Evolutionary conservation across 1,140 invertebrate genomes (phyloP), one percentile per base, ranked within the genome.

Genomic region (Samia ricini): DNA sequence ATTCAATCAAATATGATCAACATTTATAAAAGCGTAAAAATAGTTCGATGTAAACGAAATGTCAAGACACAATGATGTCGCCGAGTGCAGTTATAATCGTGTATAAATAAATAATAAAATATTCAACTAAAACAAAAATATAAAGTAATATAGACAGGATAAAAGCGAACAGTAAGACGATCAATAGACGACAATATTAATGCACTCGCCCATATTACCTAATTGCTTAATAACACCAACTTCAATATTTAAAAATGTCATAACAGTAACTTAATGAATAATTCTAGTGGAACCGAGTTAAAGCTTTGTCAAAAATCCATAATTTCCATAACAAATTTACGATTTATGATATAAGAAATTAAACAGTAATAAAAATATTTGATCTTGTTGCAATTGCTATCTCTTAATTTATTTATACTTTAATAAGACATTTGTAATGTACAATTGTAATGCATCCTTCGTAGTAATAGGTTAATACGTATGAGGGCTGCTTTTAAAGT

Each of bases 21-120:
- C 63, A 48, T 49, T 18, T 24, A 48, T 71, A 69, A 60, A n/a
- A 65, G 61, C 65, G 67, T 60, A 64, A 36, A 56, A 64, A 50
- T 65, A 69, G 60, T 88, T 81, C 78, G 77, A 85, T 84, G 79
- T 79, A 79, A n/a, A 71, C 77, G 66, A 72, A 70, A 74, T 12
- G 64, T 76, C 72, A 79, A 72, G 63, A 62, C 73, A 79, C 64
- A 77, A 5, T 42, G 15, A 42, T 42, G 33, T 42, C 33, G 33
- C 33, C 22, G 64, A 79, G 77, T 76, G 66, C 67, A 77, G 68
- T 75, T 75, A 77, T 73, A 75, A 68, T 78, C 62, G 58, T 80
- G 71, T 85, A 86, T 83, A 87, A 90, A 88, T 88, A 90, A 90
- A 90, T 90, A 90, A 90, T 88, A 90, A 90, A 88, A 90, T 88